phyloP scores from a whole-genome alignment of 2,113 vertebrate species.

The human region GRCh38 chr9:120366501-120367000 shows the following conservation, averaged over 20 bases:
- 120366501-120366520: background rate
- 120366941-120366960: background rate
- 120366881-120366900: background rate
- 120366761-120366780: background rate
- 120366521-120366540: background rate
- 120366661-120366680: background rate
- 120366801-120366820: background rate
- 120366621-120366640: background rate
- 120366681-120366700: background rate
- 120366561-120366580: background rate
- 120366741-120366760: too few species aligned
- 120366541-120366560: too few species aligned
- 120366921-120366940: background rate
- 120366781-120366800: background rate
- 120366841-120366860: background rate
- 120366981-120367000: background rate
- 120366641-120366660: background rate
- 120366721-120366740: too few species aligned
- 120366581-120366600: background rate
- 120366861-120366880: background rate
- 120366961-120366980: background rate
- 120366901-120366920: background rate
- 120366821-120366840: background rate
- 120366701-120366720: background rate
- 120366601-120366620: background rate